Evolutionary conservation across 2,888 invertebrate genomes (phyloP).

Genomic region (Mimas tiliae): DNA sequence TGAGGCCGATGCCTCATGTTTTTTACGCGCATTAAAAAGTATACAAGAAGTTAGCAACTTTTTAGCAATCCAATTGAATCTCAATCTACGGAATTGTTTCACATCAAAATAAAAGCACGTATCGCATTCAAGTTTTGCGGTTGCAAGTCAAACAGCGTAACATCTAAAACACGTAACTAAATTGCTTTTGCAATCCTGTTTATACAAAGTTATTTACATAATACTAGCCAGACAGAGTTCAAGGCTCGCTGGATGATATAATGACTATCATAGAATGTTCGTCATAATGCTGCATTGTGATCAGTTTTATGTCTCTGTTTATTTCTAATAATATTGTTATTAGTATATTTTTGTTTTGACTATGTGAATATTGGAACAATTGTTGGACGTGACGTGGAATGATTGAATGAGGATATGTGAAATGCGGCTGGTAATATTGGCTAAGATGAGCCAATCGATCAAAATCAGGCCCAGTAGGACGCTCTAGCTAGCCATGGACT

Average conservation of each 20-base stretch:
- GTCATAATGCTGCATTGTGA: conserved; percentile 32
- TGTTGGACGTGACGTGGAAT: conserved; percentile 2
- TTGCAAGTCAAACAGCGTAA: conserved; percentile 28
- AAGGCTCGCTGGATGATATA: conserved; percentile 47
- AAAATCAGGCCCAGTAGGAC: too few relatives aligned
- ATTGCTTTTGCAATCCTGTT: conserved; percentile 30
- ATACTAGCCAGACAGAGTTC: conserved; percentile 41
- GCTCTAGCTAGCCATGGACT: too few relatives aligned
- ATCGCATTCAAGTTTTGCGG: conserved; percentile 14
- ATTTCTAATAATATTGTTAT: neutral
- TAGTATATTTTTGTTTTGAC: neutral
- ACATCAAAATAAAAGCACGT: conserved; percentile 8
- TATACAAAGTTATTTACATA: conserved; percentile 32
- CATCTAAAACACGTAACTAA: conserved; percentile 17
- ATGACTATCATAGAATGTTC: conserved; percentile 35
- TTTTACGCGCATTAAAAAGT: neutral
- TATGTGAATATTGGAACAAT: neutral
- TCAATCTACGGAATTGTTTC: neutral
- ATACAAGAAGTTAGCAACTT: too few relatives aligned
- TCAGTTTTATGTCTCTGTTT: conserved; percentile 32
- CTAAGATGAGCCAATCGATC: too few relatives aligned
- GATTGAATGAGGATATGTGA: neutral
- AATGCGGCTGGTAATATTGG: neutral
- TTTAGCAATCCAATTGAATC: neutral
- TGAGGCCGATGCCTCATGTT: neutral